These are phyloP conservation scores for Taxidea taxus DNA, from an alignment of 2,113 vertebrate species.

Conservation along the genomic window DNA sequence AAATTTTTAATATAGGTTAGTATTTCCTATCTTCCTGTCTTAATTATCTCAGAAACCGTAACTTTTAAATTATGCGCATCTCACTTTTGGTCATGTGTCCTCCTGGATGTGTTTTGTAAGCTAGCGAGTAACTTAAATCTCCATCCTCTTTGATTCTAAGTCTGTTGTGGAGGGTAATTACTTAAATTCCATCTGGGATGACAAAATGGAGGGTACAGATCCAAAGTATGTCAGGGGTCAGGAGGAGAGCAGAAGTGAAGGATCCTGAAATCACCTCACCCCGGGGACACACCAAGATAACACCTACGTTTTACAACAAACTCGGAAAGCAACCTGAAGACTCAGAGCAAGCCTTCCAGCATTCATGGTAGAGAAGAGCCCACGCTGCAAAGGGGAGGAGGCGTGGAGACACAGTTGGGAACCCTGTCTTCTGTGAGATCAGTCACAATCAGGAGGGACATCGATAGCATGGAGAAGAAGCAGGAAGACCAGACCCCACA, in stretches of 20 bases:
- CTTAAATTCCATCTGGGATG: neutral
- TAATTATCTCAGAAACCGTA: slow-evolving; percentile 4
- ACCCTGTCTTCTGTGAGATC: neutral
- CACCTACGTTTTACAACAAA: neutral
- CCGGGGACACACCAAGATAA: neutral
- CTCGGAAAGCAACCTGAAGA: neutral
- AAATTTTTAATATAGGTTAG: neutral
- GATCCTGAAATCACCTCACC: neutral
- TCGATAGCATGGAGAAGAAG: neutral
- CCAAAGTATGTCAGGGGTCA: neutral
- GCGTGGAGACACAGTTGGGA: neutral
- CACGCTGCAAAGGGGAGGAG: neutral
- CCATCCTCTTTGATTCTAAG: neutral
- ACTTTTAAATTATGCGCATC: neutral
- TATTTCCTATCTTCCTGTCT: neutral
- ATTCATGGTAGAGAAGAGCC: neutral
- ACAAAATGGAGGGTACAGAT: neutral
- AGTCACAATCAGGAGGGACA: neutral
- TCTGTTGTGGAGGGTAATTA: neutral
- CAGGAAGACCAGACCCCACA: neutral
- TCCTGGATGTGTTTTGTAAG: neutral
- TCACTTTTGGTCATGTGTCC: neutral
- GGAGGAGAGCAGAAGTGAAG: neutral
- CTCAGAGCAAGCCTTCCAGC: neutral
- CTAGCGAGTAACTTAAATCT: neutral